These are phyloP conservation scores for Polyergus mexicanus DNA, from an alignment of 1,140 invertebrate species.

Conservation along the genomic window DNA sequence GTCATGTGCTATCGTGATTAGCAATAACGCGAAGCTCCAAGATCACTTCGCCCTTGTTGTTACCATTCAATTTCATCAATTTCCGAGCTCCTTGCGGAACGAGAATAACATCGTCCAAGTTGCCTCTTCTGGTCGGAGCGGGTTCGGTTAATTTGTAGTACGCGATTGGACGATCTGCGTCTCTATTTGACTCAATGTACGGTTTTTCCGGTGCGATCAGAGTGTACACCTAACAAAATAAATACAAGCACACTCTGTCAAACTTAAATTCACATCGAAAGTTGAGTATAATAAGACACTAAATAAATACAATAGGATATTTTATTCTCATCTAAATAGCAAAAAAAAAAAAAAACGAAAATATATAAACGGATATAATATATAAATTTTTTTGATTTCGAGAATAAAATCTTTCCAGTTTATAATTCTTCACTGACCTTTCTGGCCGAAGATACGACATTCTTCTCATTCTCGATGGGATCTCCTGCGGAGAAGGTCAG, in stretches of 20 bases:
- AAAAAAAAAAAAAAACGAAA: neutral
- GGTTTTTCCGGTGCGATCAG: constrained; percentile 71
- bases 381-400: neutral
- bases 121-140: constrained; percentile 64
- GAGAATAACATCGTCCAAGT: constrained; percentile 72
- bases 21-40: constrained; percentile 82
- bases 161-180: constrained; percentile 71
- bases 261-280: neutral
- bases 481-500: constrained; percentile 78
- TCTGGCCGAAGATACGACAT: constrained; percentile 60
- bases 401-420: neutral
- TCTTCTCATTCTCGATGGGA: constrained; percentile 56
- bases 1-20: constrained; percentile 74
- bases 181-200: constrained; percentile 68
- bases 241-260: neutral
- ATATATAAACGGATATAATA: too few relatives aligned
- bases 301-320: neutral
- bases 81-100: constrained; percentile 77
- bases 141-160: constrained; percentile 77
- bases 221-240: constrained; percentile 67
- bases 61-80: constrained; percentile 76
- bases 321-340: neutral
- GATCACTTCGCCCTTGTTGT: constrained; percentile 82
- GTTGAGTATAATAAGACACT: neutral
- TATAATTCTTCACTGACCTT: constrained; percentile 67